Evolutionary conservation across 2,113 vertebrate genomes (phyloP).

Genomic region (Anguilla japonica): DNA sequence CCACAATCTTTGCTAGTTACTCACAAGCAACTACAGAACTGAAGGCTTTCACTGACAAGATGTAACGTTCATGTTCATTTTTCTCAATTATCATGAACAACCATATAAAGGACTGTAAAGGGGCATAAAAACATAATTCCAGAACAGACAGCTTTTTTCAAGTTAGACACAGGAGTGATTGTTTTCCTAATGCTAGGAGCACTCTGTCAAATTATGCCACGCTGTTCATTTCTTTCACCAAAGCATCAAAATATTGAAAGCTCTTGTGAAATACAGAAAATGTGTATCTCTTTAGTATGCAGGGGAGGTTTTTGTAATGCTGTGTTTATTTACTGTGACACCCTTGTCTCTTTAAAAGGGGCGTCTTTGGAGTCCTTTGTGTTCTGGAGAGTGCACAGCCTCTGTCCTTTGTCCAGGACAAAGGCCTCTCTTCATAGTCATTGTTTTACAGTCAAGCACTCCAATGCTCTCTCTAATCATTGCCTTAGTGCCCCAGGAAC

Average conservation of each 20-base stretch:
- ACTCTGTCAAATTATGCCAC: neutral
- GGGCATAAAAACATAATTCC: neutral
- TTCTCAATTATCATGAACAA: neutral
- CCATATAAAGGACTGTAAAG: too few species aligned
- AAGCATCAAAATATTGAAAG: neutral
- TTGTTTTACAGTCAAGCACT: slow-evolving; percentile 50
- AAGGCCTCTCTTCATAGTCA: slow-evolving; percentile 53
- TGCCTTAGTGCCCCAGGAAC: neutral
- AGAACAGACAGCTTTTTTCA: neutral
- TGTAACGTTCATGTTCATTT: neutral
- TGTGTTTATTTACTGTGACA: slow-evolving; percentile 35
- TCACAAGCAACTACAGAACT: neutral
- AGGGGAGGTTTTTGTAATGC: slow-evolving; percentile 13
- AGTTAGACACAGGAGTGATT: neutral
- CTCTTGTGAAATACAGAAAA: slow-evolving; percentile 21
- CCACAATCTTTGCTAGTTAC: neutral
- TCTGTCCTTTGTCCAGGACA: slow-evolving; percentile 43
- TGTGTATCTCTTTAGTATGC: neutral
- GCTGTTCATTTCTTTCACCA: neutral
- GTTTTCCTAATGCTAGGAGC: neutral
- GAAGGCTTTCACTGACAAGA: neutral
- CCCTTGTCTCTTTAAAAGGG: slow-evolving; percentile 31
- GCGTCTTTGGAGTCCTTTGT: slow-evolving; percentile 49
- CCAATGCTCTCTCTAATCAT: neutral
- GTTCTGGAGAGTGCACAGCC: slow-evolving; percentile 31